phyloP scores from a whole-genome alignment of 2,797 vertebrate genomes.

The Syndactyla subalaris region DNA sequence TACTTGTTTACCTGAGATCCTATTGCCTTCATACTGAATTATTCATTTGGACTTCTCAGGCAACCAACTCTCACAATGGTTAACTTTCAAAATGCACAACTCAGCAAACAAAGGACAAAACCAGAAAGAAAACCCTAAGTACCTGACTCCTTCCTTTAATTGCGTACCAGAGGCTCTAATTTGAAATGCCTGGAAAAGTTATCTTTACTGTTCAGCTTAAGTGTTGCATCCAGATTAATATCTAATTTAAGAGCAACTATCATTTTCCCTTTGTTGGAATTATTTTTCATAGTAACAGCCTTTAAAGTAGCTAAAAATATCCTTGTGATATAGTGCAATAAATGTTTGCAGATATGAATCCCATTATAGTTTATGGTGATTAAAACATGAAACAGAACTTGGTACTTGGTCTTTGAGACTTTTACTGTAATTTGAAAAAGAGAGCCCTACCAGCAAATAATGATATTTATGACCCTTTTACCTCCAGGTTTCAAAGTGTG shows the following conservation, averaged over 20 bases:
- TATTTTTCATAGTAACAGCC: slow-evolving; percentile 39
- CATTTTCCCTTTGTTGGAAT: neutral
- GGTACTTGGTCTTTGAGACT: neutral
- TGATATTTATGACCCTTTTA: neutral
- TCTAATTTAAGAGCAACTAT: slow-evolving; percentile 18
- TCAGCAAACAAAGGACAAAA: neutral
- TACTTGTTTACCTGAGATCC: neutral
- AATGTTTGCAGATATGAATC: slow-evolving; percentile 24
- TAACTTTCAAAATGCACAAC: neutral
- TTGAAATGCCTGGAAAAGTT: neutral
- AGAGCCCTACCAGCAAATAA: neutral
- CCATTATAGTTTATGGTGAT: slow-evolving; percentile 16
- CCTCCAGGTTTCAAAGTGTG: neutral
- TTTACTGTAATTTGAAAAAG: neutral
- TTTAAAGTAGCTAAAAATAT: slow-evolving; percentile 34
- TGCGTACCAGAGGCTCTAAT: neutral
- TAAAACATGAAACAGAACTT: slow-evolving; percentile 28
- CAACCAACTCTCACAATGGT: neutral
- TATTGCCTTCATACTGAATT: neutral
- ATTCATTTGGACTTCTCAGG: neutral
- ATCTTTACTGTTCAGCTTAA: neutral
- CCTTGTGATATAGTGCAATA: neutral
- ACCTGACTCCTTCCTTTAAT: neutral
- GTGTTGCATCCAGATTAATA: slow-evolving; percentile 5
- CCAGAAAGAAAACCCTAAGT: neutral